A percentile compares a stretch with the other conserved stretches of the same genome.
These are phyloP conservation scores for Galeopsomyia nigrocyanea DNA, from an alignment of 2,888 invertebrate genomes.

Conservation along the genomic window DNA sequence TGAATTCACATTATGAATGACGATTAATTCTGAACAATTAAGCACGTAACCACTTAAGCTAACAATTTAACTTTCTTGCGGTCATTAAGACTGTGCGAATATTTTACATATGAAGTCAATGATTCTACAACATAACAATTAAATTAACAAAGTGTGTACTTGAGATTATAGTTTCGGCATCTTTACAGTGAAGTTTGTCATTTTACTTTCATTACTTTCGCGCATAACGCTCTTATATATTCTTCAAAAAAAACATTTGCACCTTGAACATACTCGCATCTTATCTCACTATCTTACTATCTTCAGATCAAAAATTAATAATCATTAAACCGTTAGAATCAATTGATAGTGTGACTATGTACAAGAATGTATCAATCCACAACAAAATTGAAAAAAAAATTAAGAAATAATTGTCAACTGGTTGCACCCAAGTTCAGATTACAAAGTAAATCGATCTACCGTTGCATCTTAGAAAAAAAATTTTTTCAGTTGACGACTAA, in stretches of 20 bases:
- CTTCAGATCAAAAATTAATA: conserved; percentile 53
- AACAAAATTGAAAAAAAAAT: conserved; percentile 60
- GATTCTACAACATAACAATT: conserved; percentile 24
- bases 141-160: conserved; percentile 42
- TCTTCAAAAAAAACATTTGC: background rate
- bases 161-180: conserved; percentile 39
- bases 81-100: conserved; percentile 31
- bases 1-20: conserved; percentile 27
- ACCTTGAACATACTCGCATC: background rate
- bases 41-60: conserved; percentile 28
- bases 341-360: conserved; percentile 61
- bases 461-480: conserved; percentile 20
- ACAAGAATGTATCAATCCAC: conserved; percentile 60
- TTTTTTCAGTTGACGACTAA: conserved; percentile 19
- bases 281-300: conserved; percentile 21
- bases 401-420: conserved; percentile 60
- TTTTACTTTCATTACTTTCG: conserved; percentile 13
- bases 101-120: conserved; percentile 42
- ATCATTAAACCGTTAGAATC: conserved; percentile 62
- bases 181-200: conserved; percentile 31
- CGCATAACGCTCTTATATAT: background rate
- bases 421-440: conserved; percentile 55
- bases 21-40: conserved; percentile 39
- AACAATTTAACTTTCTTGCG: conserved; percentile 9
- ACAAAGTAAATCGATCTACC: conserved; percentile 58